phyloP scores from a whole-genome alignment of 1,140 invertebrate genomes.

The Sipha flava region DNA sequence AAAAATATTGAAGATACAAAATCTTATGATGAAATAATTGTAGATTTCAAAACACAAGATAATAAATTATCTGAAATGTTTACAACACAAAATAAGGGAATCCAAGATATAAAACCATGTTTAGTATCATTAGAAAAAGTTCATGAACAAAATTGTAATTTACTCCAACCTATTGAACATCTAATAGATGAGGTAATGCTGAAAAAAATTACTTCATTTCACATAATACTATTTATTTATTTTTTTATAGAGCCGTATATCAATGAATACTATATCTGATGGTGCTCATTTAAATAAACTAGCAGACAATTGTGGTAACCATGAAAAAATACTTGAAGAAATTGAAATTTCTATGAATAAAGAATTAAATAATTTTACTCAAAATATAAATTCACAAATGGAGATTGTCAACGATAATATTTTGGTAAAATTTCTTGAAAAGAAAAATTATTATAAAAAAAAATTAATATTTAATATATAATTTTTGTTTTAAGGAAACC shows the following conservation, averaged over 20 bases:
- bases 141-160: not conserved
- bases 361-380: not conserved
- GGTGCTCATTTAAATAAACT: not conserved
- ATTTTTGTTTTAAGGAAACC: not conserved
- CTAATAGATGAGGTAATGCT: not conserved
- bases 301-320: not conserved
- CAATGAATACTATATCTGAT: not conserved
- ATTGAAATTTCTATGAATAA: not conserved
- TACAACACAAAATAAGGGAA: not conserved
- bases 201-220: not conserved
- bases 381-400: not conserved
- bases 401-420: not conserved
- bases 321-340: not conserved
- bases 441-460: not conserved
- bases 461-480: not conserved
- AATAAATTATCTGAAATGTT: slow-evolving; percentile 13
- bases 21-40: not conserved
- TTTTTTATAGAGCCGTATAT: not conserved
- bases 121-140: slow-evolving; percentile 16
- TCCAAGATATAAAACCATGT: not conserved
- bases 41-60: not conserved
- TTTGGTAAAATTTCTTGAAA: not conserved
- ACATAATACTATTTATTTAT: not conserved
- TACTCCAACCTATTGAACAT: slow-evolving; percentile 2
- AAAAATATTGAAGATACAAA: not conserved